Evolutionary conservation across 2,113 vertebrate species (phyloP).

Genomic region (Gymnogyps californianus): DNA sequence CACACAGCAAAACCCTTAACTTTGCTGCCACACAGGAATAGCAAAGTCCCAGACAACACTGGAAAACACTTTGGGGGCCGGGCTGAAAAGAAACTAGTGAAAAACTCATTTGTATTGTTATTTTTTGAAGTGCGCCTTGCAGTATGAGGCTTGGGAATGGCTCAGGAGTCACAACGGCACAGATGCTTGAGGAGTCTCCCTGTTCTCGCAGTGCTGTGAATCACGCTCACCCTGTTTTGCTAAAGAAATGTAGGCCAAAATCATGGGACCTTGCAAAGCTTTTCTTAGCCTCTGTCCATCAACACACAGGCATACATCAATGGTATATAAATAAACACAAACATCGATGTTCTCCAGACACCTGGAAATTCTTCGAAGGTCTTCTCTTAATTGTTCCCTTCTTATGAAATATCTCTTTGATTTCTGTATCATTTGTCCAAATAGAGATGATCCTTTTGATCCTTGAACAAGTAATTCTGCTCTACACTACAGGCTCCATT

Average conservation of each 20-base stretch:
- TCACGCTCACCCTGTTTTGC: background rate
- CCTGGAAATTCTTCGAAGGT: background rate
- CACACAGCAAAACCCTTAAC: background rate
- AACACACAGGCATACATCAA: too few relatives aligned
- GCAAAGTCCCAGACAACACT: background rate
- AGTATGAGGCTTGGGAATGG: background rate
- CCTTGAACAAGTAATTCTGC: background rate
- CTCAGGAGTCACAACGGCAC: accelerated
- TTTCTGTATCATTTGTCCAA: background rate
- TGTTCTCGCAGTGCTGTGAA: background rate
- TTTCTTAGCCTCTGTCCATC: background rate
- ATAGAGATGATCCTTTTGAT: background rate
- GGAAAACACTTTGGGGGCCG: background rate
- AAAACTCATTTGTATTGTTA: background rate
- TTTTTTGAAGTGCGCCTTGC: background rate
- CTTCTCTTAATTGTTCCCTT: background rate
- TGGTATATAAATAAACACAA: background rate
- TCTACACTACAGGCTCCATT: accelerated
- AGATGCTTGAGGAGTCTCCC: background rate
- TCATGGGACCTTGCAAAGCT: background rate
- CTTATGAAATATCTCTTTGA: background rate
- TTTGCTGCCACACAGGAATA: background rate
- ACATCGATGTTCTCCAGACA: background rate
- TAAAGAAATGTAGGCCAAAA: background rate
- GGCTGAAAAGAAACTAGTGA: background rate